phyloP scores from a whole-genome alignment of 2,797 vertebrate genomes.

The Decapterus maruadsi region DNA sequence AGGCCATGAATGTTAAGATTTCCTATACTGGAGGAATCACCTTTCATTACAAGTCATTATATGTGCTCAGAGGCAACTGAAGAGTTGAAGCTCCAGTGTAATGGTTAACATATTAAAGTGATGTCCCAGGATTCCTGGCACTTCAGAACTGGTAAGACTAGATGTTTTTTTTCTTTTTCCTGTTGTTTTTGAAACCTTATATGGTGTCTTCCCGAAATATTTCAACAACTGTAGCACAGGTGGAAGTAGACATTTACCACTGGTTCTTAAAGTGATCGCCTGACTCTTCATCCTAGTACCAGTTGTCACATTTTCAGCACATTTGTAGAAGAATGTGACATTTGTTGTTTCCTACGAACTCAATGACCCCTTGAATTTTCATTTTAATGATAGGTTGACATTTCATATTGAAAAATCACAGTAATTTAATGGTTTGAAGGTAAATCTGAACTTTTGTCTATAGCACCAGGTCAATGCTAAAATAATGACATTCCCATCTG shows the following conservation, averaged over 20 bases:
- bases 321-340: too few species aligned
- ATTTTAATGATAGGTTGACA: background rate
- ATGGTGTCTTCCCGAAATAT: constrained; percentile 1
- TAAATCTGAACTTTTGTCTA: too few species aligned
- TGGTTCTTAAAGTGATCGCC: background rate
- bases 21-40: background rate
- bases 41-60: background rate
- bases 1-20: background rate
- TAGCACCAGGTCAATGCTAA: too few species aligned
- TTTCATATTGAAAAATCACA: background rate
- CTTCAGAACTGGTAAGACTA: constrained; percentile 13
- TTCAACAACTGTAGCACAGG: background rate
- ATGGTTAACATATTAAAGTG: background rate
- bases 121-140: background rate
- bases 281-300: background rate
- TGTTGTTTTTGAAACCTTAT: background rate
- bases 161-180: background rate
- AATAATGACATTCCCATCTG: too few species aligned
- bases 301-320: too few species aligned
- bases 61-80: too few species aligned
- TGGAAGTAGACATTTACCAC: too few species aligned
- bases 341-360: background rate
- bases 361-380: background rate
- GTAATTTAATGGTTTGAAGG: background rate
- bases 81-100: background rate